Conservation (phyloP, 2,888 invertebrate species). For the Epiblema foenella region DNA sequence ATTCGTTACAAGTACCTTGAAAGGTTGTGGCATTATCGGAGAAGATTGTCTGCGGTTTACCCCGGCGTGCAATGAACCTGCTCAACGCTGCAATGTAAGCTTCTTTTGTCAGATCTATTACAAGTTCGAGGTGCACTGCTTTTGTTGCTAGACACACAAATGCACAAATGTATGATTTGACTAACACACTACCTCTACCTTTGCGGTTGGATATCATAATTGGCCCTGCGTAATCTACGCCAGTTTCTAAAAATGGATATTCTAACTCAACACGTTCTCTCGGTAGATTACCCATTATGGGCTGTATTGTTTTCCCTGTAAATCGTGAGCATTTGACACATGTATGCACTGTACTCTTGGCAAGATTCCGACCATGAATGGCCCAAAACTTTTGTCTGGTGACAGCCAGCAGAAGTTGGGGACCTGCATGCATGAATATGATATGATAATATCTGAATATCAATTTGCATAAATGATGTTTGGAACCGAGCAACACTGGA, state of each 20-base stretch:
- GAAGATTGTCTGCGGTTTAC: constrained; percentile 13
- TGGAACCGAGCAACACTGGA: constrained; percentile 3
- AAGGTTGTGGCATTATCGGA: no score
- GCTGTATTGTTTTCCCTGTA: background rate
- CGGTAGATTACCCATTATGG: no score
- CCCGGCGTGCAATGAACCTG: constrained; percentile 41
- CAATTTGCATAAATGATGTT: constrained; percentile 2
- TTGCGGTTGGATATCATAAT: background rate
- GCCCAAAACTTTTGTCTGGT: background rate
- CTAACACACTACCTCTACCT: background rate
- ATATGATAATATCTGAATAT: background rate
- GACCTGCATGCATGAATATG: background rate
- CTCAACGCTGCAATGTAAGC: constrained; percentile 33
- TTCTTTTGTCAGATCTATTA: constrained; percentile 32
- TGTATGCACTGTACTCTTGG: background rate
- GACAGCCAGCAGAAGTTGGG: background rate
- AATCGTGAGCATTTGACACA: background rate
- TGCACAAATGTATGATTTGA: background rate
- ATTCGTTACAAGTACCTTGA: no score
- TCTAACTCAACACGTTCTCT: background rate
- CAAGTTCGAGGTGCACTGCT: constrained; percentile 39
- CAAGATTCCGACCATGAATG: background rate
- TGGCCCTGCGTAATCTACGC: no score
- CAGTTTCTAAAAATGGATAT: background rate
- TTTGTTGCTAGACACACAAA: constrained; percentile 14